A percentile compares a stretch with the other conserved stretches of the same genome.
Evolutionary conservation across 2,888 invertebrate genomes (phyloP).

Genomic region (Deroplatys truncata): DNA sequence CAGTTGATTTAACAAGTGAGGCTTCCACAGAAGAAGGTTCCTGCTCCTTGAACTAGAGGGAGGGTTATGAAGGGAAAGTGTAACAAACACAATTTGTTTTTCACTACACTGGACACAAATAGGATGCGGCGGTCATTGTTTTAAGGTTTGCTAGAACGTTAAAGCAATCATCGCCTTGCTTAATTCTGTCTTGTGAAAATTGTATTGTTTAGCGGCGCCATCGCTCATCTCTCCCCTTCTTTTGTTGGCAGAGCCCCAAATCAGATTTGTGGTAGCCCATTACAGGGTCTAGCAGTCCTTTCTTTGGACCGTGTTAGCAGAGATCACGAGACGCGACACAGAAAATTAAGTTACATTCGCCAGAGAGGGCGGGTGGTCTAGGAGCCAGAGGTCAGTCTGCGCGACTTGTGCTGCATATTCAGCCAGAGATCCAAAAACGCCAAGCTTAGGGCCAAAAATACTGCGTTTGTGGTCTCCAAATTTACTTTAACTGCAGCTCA

Average conservation of each 20-base stretch:
- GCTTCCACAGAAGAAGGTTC: too few relatives aligned
- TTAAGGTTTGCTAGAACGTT: neutral
- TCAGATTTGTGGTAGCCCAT: neutral
- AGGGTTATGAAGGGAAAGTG: too few relatives aligned
- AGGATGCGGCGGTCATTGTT: neutral
- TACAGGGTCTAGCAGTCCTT: neutral
- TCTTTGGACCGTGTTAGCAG: neutral
- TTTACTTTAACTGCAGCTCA: too few relatives aligned
- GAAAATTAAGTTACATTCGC: neutral
- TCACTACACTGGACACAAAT: neutral
- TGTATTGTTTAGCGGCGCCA: neutral
- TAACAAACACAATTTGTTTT: too few relatives aligned
- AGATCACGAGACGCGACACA: neutral
- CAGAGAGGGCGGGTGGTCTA: too few relatives aligned
- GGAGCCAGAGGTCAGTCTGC: too few relatives aligned
- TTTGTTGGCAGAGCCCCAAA: neutral
- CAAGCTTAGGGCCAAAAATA: too few relatives aligned
- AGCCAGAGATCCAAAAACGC: too few relatives aligned
- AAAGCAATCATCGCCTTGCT: neutral
- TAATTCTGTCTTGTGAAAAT: neutral
- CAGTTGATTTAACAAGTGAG: too few relatives aligned
- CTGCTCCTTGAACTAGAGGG: too few relatives aligned
- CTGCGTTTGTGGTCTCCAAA: too few relatives aligned
- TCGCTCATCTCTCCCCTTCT: neutral
- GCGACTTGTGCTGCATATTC: too few relatives aligned